A percentile compares a stretch with the other conserved stretches of the same genome.
These are phyloP conservation scores for Notoglanidium macrostoma DNA, from an alignment of 2,797 vertebrate species.

Conservation along the genomic window DNA sequence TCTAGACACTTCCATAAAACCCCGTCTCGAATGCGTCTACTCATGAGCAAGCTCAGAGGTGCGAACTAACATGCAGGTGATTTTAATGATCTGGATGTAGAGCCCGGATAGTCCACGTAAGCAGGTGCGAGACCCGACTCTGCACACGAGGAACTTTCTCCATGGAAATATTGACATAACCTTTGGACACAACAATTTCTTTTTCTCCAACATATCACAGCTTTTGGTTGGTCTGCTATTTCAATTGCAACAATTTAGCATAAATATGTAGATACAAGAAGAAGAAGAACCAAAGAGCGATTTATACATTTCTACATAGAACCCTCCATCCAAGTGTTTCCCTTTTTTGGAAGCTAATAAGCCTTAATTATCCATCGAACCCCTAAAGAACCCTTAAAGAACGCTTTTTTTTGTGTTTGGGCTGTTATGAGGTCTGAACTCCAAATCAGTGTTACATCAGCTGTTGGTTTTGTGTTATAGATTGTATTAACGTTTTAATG, in stretches of 20 bases:
- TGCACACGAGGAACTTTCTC: not conserved
- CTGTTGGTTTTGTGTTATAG: not conserved
- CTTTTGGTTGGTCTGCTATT: not conserved
- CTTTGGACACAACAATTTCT: not conserved
- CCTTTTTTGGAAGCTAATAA: not conserved
- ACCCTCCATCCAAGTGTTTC: not conserved
- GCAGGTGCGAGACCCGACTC: not conserved
- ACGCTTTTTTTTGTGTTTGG: not conserved
- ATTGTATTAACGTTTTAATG: not conserved
- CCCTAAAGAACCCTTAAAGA: not conserved
- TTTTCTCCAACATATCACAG: not conserved
- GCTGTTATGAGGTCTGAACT: not conserved
- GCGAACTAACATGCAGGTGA: not conserved
- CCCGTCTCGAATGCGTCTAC: not conserved
- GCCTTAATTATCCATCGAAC: not conserved
- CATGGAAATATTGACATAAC: not conserved
- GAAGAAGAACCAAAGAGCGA: not conserved
- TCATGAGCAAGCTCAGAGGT: not conserved
- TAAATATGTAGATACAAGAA: not conserved
- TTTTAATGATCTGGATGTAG: not conserved
- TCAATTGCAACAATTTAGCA: not conserved
- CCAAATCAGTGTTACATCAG: not conserved
- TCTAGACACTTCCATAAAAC: not conserved
- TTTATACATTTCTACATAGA: not conserved
- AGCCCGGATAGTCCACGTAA: not conserved